These are phyloP conservation scores for Oreotrochilus melanogaster DNA, from an alignment of 2,113 vertebrate species.

Conservation along the genomic window DNA sequence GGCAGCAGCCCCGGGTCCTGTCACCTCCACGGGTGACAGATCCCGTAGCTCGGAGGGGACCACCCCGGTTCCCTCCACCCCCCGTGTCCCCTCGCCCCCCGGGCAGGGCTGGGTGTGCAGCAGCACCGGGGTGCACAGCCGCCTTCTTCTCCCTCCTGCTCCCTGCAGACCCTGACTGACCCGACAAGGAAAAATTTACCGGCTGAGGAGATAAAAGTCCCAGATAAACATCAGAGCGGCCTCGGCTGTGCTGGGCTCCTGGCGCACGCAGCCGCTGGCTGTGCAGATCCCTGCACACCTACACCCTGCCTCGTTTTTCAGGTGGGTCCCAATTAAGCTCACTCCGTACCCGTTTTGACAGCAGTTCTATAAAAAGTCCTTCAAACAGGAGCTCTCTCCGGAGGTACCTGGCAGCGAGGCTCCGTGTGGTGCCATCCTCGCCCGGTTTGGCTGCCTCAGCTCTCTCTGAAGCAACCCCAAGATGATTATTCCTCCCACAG, in stretches of 20 bases:
- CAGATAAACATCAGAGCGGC: not conserved
- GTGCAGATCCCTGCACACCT: not conserved
- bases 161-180: not conserved
- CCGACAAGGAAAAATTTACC: not conserved
- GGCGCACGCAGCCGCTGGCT: not conserved
- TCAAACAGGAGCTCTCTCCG: not conserved
- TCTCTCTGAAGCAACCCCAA: constrained; percentile 10
- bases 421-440: not conserved
- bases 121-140: not conserved
- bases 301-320: not conserved
- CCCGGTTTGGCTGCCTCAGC: constrained; percentile 22
- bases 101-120: not conserved
- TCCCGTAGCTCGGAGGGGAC: too few relatives aligned
- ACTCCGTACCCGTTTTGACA: not conserved
- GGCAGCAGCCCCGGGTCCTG: not conserved
- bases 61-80: too few relatives aligned
- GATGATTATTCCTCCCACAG: constrained; percentile 64
- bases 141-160: not conserved
- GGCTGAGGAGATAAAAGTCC: not conserved
- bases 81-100: not conserved
- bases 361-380: not conserved
- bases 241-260: not conserved
- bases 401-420: not conserved
- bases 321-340: not conserved
- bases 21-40: not conserved